Base-by-base conservation (phyloP, 2,113 vertebrate genomes). In the Panthera tigris region DNA sequence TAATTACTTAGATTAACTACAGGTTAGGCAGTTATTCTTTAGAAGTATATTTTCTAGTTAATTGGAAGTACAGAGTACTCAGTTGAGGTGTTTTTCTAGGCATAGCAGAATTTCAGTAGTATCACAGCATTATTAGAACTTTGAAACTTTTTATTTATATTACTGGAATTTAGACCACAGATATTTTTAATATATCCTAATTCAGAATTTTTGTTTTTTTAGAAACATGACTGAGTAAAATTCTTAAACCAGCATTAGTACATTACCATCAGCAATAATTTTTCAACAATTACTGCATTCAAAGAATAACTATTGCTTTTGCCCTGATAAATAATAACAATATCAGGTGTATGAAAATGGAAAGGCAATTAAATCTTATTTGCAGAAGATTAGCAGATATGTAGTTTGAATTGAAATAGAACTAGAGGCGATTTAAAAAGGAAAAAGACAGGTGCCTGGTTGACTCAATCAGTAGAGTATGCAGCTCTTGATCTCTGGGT, bases 261-360 rank as follows among this genome's bases (percentile, higher is more conserved):
- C 1, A 76, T 19, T 91, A 69, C 18, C 18, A 48, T 66, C 23
- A 92, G n/a, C 48, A 84, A 33, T 14, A 19, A 68, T 85, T 94
- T 93, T 94, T 86, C 1, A 83, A 66, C 15, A 95, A 36, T 13
- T 78, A 23, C 21, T 93, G 1, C 15, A 52, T 81, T 95, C 80
- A 86, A 94, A 97, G 80, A 80, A 73, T 69, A 80, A 63, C 14
- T 89, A 16, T 76, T 92, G 27, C 41, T 89, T 90, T 97, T 90
- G 19, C 41, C 57, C 31, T 57, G 25, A 61, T 83, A 73, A 96
- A 61, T 69, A 65, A 55, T 69, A 83, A 71, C 4, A 71, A 1
- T 89, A 90, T 80, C 31, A 79, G 11, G 48, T 85, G 19, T 89
- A 86, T 96, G 50, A 92, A 85, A 66, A 61, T 3, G 21, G 55